phyloP scores from a whole-genome alignment of 2,113 vertebrate species.

The Panthera tigris region DNA sequence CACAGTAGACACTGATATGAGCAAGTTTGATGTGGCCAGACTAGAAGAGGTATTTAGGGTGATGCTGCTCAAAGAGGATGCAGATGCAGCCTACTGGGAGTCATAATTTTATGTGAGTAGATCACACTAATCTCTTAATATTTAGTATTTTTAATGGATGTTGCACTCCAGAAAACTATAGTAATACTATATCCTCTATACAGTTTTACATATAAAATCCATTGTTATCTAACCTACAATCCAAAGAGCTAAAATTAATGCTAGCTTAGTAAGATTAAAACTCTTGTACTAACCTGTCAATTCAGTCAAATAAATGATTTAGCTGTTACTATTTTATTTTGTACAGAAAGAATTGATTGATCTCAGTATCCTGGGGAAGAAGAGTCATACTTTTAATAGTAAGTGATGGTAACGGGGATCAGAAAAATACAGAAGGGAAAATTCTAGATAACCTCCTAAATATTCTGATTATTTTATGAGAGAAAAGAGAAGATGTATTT shows the following conservation, averaged over 20 bases:
- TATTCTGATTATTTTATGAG: background rate
- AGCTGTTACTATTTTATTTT: background rate
- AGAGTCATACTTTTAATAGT: background rate
- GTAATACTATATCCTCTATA: background rate
- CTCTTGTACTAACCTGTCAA: background rate
- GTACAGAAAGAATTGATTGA: background rate
- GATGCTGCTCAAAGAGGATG: background rate
- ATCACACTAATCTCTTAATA: background rate
- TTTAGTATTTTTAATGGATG: background rate
- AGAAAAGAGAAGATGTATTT: background rate
- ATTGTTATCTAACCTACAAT: background rate
- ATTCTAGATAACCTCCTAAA: background rate
- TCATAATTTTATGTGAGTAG: background rate
- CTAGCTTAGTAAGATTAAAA: background rate
- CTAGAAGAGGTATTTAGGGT: too few species aligned
- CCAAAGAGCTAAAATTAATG: background rate
- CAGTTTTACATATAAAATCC: background rate
- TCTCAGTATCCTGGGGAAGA: background rate
- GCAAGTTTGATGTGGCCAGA: accelerated
- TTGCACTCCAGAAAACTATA: background rate
- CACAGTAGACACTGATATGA: background rate
- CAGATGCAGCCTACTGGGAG: too few species aligned
- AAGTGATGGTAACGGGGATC: background rate
- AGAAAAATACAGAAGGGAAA: background rate
- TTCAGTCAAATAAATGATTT: background rate